A percentile compares a stretch with the other conserved stretches of the same genome.
phyloP scores from a whole-genome alignment of 2,113 vertebrate genomes.

The Cololabis saira region DNA sequence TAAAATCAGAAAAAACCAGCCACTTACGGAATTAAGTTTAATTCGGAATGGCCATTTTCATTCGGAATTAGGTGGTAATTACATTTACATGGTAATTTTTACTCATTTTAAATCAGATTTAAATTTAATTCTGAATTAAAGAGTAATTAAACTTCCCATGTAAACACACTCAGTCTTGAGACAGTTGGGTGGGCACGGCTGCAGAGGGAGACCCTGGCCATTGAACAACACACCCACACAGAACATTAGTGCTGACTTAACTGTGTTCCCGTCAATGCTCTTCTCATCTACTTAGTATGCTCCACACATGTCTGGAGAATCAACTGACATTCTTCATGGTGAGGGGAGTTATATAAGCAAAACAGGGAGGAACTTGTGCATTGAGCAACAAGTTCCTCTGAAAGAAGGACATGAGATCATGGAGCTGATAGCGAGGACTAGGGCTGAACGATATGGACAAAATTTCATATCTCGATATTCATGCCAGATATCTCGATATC shows the following conservation, averaged over 20 bases:
- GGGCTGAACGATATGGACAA: too few species aligned
- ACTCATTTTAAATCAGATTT: too few species aligned
- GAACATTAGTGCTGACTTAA: slow-evolving; percentile 25
- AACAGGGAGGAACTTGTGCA: slow-evolving; percentile 8
- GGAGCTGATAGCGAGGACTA: not conserved
- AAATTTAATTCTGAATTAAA: too few species aligned
- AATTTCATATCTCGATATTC: too few species aligned
- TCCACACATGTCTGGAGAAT: slow-evolving; percentile 36
- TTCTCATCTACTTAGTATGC: slow-evolving; percentile 70
- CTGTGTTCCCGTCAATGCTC: slow-evolving; percentile 33
- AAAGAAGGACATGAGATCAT: not conserved
- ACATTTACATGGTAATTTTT: too few species aligned
- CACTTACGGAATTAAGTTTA: too few species aligned
- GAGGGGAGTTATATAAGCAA: not conserved
- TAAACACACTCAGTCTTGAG: slow-evolving; percentile 27
- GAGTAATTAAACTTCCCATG: too few species aligned
- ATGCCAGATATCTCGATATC: too few species aligned
- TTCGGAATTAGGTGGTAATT: too few species aligned
- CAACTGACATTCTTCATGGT: slow-evolving; percentile 46
- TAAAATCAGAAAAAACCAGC: too few species aligned
- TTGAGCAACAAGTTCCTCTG: not conserved
- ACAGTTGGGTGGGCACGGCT: slow-evolving; percentile 48
- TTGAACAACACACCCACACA: slow-evolving; percentile 55
- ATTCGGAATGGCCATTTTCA: too few species aligned
- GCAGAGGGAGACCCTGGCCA: slow-evolving; percentile 63